Evolutionary conservation across 2,113 vertebrate genomes (phyloP), one percentile per base, ranked within the genome.

Genomic region (Seriola dumerili): DNA sequence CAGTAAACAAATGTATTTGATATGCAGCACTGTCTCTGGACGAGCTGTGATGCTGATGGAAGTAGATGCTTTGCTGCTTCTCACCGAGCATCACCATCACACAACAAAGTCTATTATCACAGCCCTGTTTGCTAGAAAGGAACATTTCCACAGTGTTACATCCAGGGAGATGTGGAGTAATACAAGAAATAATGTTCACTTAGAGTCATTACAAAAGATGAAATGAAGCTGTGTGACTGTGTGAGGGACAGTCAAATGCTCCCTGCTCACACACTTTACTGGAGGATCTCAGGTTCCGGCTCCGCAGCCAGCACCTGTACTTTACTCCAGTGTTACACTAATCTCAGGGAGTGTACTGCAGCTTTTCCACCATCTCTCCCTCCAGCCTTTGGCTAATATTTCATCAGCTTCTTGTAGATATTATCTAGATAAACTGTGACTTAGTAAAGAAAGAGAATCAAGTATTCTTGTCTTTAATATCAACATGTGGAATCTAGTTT

Each of bases 261-360:
- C 14, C 14, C 46, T 29, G 8, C 7, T 42, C 42, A 40, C 11
- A 21, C 5, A 50, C 0, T 13, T 59, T 19, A 38, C 5, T 40
- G n/a, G 23, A 50, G 7, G 16, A 62, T n/a, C 4, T 46, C 42
- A 48, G 29, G 29, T 50, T 36, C 19, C 19, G 17, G 50, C 44
- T 70, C 19, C 14, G 23, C 38, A 59, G 69, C n/a, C 14, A 7
- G 13, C 25, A 65, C 14, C 13, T 58, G 57, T 8, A 80, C 21
- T 58, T 73, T 73, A 61, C 21, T 10, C 23, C 17, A 75, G 66
- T 58, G 50, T 40, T 59, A 38, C 2, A 32, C 12, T 59, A 74
- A 55, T 76, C 46, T 32, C 13, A 13, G 11, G 50, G n/a, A 38
- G 21, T 71, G 5, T 29, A 76, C 46, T 69, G 72, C 17, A 62